These are phyloP conservation scores for Dasyurus viverrinus DNA, from an alignment of 2,113 vertebrate genomes.

Conservation along the genomic window DNA sequence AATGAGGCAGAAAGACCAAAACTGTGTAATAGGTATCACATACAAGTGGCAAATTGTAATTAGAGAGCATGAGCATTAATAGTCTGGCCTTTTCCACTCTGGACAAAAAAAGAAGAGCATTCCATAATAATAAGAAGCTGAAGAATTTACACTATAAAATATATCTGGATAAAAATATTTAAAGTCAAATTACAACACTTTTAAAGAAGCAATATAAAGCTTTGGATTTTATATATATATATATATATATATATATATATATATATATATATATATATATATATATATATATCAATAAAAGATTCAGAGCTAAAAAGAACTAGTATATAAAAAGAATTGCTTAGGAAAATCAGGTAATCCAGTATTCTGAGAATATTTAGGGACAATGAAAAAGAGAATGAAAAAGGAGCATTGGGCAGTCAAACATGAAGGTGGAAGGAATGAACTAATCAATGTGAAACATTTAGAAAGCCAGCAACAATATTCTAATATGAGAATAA, in stretches of 20 bases:
- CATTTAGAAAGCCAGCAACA: background rate
- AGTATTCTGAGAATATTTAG: background rate
- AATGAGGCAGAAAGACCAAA: background rate
- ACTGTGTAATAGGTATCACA: background rate
- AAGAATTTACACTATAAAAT: background rate
- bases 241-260: background rate
- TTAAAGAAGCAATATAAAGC: background rate
- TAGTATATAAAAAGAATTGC: background rate
- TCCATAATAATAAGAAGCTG: background rate
- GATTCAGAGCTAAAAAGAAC: background rate
- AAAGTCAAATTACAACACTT: background rate
- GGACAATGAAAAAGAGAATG: background rate
- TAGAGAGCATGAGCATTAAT: background rate
- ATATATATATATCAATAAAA: background rate
- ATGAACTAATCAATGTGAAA: background rate
- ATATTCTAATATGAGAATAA: background rate
- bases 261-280: background rate
- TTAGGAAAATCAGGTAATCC: background rate
- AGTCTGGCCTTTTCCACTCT: background rate
- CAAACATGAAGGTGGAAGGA: background rate
- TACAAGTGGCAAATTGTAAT: background rate
- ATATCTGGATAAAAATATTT: background rate
- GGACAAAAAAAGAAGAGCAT: background rate
- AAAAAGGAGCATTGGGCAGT: background rate
- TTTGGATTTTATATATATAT: background rate